phyloP scores from a whole-genome alignment of 2,888 invertebrate species.

The Aspidiotus destructor region DNA sequence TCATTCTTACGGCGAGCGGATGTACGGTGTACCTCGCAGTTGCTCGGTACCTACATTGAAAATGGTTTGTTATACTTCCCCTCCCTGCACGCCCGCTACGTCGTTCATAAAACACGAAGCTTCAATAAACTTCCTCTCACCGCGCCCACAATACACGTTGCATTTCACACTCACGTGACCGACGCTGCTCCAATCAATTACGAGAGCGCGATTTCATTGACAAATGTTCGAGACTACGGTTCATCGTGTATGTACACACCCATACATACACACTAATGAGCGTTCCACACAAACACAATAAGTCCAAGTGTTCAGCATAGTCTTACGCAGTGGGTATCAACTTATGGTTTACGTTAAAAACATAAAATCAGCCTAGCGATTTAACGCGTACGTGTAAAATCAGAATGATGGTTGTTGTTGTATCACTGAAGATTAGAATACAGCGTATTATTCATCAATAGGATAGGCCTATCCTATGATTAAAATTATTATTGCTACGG shows the following conservation, averaged over 20 bases:
- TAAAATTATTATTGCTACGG: too few species aligned
- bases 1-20: constrained; percentile 28
- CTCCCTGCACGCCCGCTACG: neutral
- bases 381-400: too few species aligned
- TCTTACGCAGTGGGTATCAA: too few species aligned
- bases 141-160: constrained; percentile 18
- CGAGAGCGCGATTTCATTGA: constrained; percentile 26
- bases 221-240: constrained; percentile 11
- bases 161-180: constrained; percentile 28
- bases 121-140: constrained; percentile 26
- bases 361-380: too few species aligned
- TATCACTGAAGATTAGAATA: too few species aligned
- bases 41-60: constrained; percentile 22
- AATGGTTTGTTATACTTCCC: constrained; percentile 28
- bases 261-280: neutral
- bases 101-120: neutral
- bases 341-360: too few species aligned
- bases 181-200: neutral
- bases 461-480: too few species aligned
- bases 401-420: too few species aligned
- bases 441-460: too few species aligned
- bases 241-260: neutral
- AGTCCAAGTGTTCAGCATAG: too few species aligned
- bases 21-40: neutral
- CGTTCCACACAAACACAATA: neutral